phyloP scores from a whole-genome alignment of 64 coral and sea anemone genomes.

The Pocillopora verrucosa region DNA sequence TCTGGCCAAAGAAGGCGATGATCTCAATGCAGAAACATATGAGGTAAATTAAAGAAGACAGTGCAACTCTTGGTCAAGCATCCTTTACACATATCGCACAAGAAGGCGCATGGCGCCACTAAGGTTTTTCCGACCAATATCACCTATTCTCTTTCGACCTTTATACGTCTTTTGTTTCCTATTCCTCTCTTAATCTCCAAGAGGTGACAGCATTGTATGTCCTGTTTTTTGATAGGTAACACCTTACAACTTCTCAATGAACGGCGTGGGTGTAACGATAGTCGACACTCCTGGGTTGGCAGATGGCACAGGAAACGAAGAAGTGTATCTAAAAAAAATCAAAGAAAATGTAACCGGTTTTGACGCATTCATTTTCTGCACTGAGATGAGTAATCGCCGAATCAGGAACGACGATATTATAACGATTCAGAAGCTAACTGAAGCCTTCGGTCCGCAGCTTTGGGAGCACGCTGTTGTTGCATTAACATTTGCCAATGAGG shows the following conservation, averaged over 20 bases:
- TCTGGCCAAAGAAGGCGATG: conserved; percentile 24
- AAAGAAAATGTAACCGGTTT: background rate
- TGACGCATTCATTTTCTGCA: conserved; percentile 38
- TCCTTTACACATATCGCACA: too few species aligned
- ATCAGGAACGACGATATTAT: conserved; percentile 27
- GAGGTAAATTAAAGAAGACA: background rate
- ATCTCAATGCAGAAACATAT: conserved; percentile 13
- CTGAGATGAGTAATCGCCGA: conserved; percentile 35
- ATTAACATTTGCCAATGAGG: conserved; percentile 57
- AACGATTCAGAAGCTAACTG: conserved; percentile 15
- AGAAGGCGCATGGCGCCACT: too few species aligned
- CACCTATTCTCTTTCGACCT: too few species aligned
- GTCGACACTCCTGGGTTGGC: conserved; percentile 30
- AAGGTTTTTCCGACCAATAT: too few species aligned
- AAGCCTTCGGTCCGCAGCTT: conserved; percentile 16
- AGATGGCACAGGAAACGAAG: conserved; percentile 18
- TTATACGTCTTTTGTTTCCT: too few species aligned
- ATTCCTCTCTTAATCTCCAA: too few species aligned
- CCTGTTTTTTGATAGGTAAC: background rate
- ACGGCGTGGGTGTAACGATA: conserved; percentile 4
- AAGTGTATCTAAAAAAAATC: conserved; percentile 7
- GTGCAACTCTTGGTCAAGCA: too few species aligned
- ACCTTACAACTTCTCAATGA: background rate
- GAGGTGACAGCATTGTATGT: too few species aligned
- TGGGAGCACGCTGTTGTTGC: conserved; percentile 50